These are phyloP conservation scores for Cryptocephalus moraei DNA, from an alignment of 2,888 invertebrate genomes.

Conservation along the genomic window DNA sequence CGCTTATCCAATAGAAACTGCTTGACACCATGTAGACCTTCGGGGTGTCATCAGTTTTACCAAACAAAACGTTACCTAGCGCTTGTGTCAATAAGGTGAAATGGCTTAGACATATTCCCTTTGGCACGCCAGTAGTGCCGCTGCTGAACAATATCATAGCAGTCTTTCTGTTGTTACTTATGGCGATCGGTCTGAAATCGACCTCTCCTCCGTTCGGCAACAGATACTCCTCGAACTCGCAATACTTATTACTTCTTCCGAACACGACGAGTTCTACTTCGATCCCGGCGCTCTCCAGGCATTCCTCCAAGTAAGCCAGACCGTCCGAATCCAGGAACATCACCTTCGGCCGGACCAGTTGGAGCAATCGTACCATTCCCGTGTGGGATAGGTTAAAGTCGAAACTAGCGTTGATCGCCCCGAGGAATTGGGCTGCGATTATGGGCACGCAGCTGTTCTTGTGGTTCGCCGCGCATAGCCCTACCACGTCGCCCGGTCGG, in stretches of 20 bases:
- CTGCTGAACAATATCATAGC: constrained; percentile 27
- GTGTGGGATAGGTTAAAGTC: constrained; percentile 21
- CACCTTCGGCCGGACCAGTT: constrained; percentile 10
- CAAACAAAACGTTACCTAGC: background rate
- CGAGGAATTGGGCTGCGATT: constrained; percentile 40
- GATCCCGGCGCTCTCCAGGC: constrained; percentile 12
- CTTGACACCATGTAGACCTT: constrained; percentile 1
- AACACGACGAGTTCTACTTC: constrained; percentile 20
- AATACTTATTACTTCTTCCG: constrained; percentile 16
- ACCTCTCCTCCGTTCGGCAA: constrained; percentile 12
- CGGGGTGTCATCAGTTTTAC: background rate
- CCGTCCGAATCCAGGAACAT: constrained; percentile 12
- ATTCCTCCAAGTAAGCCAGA: constrained; percentile 9
- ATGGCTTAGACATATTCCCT: constrained; percentile 23
- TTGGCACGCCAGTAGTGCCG: constrained; percentile 26
- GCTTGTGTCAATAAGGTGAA: constrained; percentile 1
- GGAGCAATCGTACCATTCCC: constrained; percentile 13
- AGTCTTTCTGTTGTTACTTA: constrained; percentile 14
- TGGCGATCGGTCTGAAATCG: constrained; percentile 16
- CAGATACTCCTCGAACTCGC: constrained; percentile 12
- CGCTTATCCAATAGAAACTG: constrained; percentile 9
- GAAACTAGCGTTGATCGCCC: constrained; percentile 24
- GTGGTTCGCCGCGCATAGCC: constrained; percentile 4
- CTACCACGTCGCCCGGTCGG: constrained; percentile 1
- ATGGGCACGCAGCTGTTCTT: constrained; percentile 30